These are phyloP conservation scores for Lepidurus packardi DNA, from an alignment of 1,140 invertebrate species.

Conservation along the genomic window DNA sequence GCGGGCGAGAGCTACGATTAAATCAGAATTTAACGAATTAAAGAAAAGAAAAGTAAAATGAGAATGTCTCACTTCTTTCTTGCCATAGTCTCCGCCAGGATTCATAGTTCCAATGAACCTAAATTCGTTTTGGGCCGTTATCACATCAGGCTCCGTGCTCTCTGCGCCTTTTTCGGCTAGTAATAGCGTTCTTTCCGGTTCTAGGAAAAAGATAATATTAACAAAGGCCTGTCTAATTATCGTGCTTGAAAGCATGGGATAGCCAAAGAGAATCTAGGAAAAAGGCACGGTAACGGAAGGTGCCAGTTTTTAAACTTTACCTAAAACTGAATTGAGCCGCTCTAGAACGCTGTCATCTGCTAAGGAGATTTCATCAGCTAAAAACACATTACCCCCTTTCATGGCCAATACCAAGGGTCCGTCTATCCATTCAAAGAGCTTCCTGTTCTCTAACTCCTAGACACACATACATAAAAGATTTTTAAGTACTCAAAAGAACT, in stretches of 20 bases:
- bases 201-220: slow-evolving; percentile 45
- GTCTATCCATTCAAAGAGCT: slow-evolving; percentile 95
- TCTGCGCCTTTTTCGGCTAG: slow-evolving; percentile 76
- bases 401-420: slow-evolving; percentile 90
- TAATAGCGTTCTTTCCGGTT: slow-evolving; percentile 84
- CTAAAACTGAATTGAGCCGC: slow-evolving; percentile 80
- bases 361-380: slow-evolving; percentile 98
- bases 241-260: background rate
- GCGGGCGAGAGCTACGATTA: slow-evolving; percentile 78
- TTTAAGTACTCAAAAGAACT: background rate
- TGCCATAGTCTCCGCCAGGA: slow-evolving; percentile 98
- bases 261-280: slow-evolving; percentile 8
- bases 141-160: slow-evolving; percentile 49
- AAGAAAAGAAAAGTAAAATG: slow-evolving; percentile 25
- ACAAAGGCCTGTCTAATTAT: slow-evolving; percentile 36
- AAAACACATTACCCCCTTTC: slow-evolving; percentile 76
- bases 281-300: slow-evolving; percentile 25
- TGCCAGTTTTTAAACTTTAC: slow-evolving; percentile 48
- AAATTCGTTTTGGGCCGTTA: slow-evolving; percentile 71
- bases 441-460: background rate
- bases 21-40: slow-evolving; percentile 28
- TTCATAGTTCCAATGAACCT: slow-evolving; percentile 98
- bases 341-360: slow-evolving; percentile 98
- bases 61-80: slow-evolving; percentile 71
- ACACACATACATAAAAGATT: background rate